These are phyloP conservation scores for Pelodiscus sinensis DNA, from an alignment of 2,113 vertebrate genomes.

Conservation along the genomic window DNA sequence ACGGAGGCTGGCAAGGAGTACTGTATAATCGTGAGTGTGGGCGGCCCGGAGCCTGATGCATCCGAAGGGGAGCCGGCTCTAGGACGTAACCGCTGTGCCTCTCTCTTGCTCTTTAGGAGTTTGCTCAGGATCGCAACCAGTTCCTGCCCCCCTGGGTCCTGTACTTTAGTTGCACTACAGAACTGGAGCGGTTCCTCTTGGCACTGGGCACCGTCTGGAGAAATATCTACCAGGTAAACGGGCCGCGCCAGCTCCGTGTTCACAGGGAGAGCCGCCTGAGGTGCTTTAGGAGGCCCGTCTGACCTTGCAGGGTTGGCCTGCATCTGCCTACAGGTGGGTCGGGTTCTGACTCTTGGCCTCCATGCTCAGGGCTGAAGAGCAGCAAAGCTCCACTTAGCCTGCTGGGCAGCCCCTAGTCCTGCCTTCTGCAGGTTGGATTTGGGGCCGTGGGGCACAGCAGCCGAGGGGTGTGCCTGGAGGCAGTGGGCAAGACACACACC, in stretches of 20 bases:
- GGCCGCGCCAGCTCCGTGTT: background rate
- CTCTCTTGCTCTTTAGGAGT: conserved; percentile 81
- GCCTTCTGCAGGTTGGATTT: background rate
- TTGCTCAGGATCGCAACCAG: conserved; percentile 85
- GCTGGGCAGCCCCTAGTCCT: background rate
- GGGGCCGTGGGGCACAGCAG: background rate
- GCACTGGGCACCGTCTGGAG: conserved; percentile 83
- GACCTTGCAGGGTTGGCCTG: no score
- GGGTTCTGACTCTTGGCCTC: background rate
- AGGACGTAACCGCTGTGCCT: rapidly evolving
- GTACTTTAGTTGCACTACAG: conserved; percentile 91
- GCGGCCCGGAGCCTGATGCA: rapidly evolving
- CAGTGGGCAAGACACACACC: background rate
- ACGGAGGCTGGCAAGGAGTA: conserved; percentile 86
- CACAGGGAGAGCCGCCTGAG: background rate
- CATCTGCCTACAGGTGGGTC: no score
- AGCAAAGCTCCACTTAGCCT: rapidly evolving
- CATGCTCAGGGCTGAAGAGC: background rate
- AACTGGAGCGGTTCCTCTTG: conserved; percentile 89
- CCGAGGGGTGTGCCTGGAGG: background rate
- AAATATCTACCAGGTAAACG: conserved; percentile 87
- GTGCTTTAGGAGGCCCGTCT: background rate
- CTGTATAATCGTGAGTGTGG: conserved; percentile 88
- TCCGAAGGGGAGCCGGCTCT: rapidly evolving
- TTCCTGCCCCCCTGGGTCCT: conserved; percentile 92